Base-by-base conservation (phyloP, 2,888 invertebrate species). In the Pyrrhia umbra region DNA sequence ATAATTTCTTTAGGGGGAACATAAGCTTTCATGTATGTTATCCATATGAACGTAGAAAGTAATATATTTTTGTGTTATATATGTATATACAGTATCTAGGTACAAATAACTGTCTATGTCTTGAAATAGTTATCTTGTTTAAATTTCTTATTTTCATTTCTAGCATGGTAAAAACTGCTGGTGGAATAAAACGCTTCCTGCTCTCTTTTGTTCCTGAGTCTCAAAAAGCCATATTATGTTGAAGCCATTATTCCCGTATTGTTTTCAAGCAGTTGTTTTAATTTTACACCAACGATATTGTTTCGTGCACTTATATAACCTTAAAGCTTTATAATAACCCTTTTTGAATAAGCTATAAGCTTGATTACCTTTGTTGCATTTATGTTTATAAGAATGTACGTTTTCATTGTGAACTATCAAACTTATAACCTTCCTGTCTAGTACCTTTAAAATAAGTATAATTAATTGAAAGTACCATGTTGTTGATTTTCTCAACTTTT, bases 181-280 rank as follows among this genome's bases (percentile, higher is more conserved):
- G 18, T 3, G 52, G 18, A 45, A 46, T 34, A 27, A 51, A 68
- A 23, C 69, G 75, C 56, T 49, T 6, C 2, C 4, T 47, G 56
- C 69, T 73, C 8, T 10, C 1, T 0, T 47, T 55, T 73, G 46
- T 5, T 15, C 16, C 49, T 9, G 10, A 9, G 10, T 9, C 13
- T 43, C 8, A 34, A 65, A 66, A 54, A 42, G 46, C 61, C 45
- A 61, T 54, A 51, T 50, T 61, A 61, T 50, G 47, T 50, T 61
- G 27, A 49, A 54, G 20, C 61, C 67, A 67, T 73, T 66, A 59
- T 50, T 46, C 46, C 47, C 23, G 46, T 66, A 66, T 51, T 70
- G 55, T 70, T 73, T 74, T 50, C 23, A 57, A 54, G 39, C 18
- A 60, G 25, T 68, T 49, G 60, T 49, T 70, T 61, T 74, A 68